Evolutionary conservation across 2,888 invertebrate genomes (phyloP).

Genomic region (Oithona nana): DNA sequence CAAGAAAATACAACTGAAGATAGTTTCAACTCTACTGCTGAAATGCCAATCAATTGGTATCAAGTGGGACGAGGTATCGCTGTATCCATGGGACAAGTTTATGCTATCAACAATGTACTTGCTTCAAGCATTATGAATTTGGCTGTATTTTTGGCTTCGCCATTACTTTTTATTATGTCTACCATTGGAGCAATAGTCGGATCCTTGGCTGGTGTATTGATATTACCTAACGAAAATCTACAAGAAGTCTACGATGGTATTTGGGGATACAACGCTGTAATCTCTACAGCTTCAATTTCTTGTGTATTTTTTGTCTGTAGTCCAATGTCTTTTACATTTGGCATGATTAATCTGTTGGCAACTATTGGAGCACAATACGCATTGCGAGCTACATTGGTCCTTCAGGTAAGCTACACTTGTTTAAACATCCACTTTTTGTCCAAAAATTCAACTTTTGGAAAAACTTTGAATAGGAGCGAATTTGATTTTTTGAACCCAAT

Average conservation of each 20-base stretch:
- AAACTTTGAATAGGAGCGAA: too few species aligned
- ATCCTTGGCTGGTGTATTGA: not conserved
- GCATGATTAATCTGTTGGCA: not conserved
- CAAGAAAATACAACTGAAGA: not conserved
- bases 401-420: too few species aligned
- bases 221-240: not conserved
- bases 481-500: too few species aligned
- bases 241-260: conserved; percentile 8
- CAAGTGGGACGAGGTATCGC: conserved; percentile 4
- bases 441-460: too few species aligned
- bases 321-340: not conserved
- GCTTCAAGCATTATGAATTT: conserved; percentile 1
- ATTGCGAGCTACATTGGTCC: not conserved
- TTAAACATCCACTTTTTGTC: too few species aligned
- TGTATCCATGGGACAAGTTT: conserved; percentile 11
- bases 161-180: conserved; percentile 4
- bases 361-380: not conserved
- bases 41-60: not conserved
- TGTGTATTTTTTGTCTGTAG: conserved; percentile 6
- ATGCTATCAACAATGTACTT: not conserved
- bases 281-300: not conserved
- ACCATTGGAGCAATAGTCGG: conserved; percentile 8
- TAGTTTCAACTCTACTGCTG: not conserved
- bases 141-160: conserved; percentile 3
- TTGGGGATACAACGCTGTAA: conserved; percentile 5